A percentile compares a stretch with the other conserved stretches of the same genome.
Conservation (phyloP, 2,113 vertebrate genomes). For the Limnothrissa miodon region DNA sequence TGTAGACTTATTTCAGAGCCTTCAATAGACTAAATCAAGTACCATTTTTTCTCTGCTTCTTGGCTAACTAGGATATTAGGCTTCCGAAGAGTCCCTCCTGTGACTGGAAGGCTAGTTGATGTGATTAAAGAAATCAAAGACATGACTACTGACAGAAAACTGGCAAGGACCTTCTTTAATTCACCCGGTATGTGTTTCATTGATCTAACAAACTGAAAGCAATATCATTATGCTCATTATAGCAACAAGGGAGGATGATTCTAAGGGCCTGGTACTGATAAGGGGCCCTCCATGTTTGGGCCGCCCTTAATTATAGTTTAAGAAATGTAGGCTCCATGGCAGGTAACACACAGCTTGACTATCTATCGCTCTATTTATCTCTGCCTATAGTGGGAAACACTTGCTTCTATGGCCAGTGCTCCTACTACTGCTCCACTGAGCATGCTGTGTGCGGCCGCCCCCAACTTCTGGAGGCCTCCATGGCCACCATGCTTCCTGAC, state of each 20-base stretch:
- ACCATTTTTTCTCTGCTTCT: not conserved
- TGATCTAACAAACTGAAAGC: not conserved
- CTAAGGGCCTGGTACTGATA: no score
- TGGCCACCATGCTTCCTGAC: slow-evolving; percentile 81
- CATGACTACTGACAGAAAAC: slow-evolving; percentile 78
- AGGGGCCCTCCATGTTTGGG: no score
- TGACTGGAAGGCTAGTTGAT: slow-evolving; percentile 75
- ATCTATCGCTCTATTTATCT: not conserved
- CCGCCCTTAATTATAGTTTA: no score
- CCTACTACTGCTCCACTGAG: slow-evolving; percentile 88
- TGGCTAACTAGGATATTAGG: slow-evolving; percentile 71
- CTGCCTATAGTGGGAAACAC: slow-evolving; percentile 70
- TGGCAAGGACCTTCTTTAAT: slow-evolving; percentile 79
- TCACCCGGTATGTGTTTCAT: slow-evolving; percentile 71
- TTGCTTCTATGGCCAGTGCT: slow-evolving; percentile 85
- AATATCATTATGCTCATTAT: not conserved
- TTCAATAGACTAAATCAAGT: not conserved
- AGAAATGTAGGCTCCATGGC: no score
- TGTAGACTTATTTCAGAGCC: not conserved
- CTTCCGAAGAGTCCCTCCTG: slow-evolving; percentile 78
- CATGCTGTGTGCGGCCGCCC: slow-evolving; percentile 82
- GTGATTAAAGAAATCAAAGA: slow-evolving; percentile 78
- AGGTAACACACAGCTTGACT: no score
- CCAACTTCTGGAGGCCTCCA: slow-evolving; percentile 73
- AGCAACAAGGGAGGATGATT: no score